These are phyloP conservation scores for Chionoecetes opilio DNA, from an alignment of 1,140 invertebrate genomes.

Conservation along the genomic window DNA sequence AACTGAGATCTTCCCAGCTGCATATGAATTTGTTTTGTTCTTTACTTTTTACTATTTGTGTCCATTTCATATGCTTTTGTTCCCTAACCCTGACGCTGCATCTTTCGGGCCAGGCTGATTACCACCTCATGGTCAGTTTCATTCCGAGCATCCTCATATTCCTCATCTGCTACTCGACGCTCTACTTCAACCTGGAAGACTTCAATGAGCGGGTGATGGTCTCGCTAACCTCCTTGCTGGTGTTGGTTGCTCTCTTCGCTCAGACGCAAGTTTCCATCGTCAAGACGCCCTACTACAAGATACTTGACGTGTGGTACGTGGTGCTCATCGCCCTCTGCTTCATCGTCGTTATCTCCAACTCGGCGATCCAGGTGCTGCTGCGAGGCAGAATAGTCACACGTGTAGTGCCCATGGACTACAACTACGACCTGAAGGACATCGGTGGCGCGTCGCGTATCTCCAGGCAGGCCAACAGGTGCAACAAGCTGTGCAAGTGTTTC, in stretches of 20 bases:
- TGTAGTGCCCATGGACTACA: too few species aligned
- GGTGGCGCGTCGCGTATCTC: too few species aligned
- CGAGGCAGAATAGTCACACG: too few species aligned
- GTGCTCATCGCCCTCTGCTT: conserved; percentile 64
- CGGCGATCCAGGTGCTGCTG: conserved; percentile 33
- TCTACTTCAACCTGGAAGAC: conserved; percentile 57
- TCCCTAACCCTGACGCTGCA: conserved; percentile 15
- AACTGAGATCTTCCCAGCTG: too few species aligned
- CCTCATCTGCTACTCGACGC: conserved; percentile 55
- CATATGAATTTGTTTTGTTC: too few species aligned
- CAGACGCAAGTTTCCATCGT: conserved; percentile 49
- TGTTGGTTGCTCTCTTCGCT: conserved; percentile 59
- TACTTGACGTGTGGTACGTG: conserved; percentile 65
- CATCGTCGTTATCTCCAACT: conserved; percentile 66
- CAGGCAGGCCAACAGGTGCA: too few species aligned
- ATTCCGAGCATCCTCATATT: conserved; percentile 65
- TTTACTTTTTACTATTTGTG: too few species aligned
- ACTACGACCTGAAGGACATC: too few species aligned
- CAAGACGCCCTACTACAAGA: conserved; percentile 66
- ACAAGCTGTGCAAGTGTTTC: too few species aligned
- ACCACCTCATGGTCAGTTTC: conserved; percentile 62
- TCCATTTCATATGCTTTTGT: too few species aligned
- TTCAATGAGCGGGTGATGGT: conserved; percentile 72
- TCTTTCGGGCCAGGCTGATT: conserved; percentile 50
- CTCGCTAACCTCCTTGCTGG: conserved; percentile 62